These are phyloP conservation scores for Drosophila quadrilineata DNA, from an alignment of 1,140 invertebrate species.

Conservation along the genomic window DNA sequence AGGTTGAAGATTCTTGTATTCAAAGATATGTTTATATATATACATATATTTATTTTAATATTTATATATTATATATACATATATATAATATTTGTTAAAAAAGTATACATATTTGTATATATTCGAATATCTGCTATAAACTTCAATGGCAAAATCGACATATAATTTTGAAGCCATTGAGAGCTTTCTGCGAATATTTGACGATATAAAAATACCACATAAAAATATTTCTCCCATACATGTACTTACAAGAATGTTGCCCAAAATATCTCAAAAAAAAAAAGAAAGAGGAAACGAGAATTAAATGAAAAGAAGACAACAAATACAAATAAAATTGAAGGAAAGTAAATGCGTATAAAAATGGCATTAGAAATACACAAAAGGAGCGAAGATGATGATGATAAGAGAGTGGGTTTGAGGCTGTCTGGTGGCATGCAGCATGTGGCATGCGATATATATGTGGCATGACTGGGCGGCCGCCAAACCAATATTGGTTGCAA, in stretches of 20 bases:
- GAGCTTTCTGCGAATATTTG: conserved; percentile 18
- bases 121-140: conserved; percentile 23
- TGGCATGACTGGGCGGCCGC: too few species aligned
- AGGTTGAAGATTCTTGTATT: too few species aligned
- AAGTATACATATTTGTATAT: too few species aligned
- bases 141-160: conserved; percentile 18
- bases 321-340: too few species aligned
- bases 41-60: too few species aligned
- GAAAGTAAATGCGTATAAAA: conserved; percentile 66
- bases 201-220: conserved; percentile 62
- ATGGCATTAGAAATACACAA: conserved; percentile 72
- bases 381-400: conserved; percentile 16
- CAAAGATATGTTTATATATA: too few species aligned
- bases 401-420: conserved; percentile 9
- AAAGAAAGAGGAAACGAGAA: too few species aligned
- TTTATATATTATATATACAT: not conserved
- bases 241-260: conserved; percentile 16
- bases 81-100: too few species aligned
- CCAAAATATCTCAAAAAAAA: too few species aligned
- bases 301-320: too few species aligned
- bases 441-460: not conserved
- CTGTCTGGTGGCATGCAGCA: too few species aligned
- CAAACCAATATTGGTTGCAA: too few species aligned
- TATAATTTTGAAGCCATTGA: conserved; percentile 44
- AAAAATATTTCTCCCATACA: conserved; percentile 56